These are phyloP conservation scores for Leucania comma DNA, from an alignment of 2,888 invertebrate species.

Conservation along the genomic window DNA sequence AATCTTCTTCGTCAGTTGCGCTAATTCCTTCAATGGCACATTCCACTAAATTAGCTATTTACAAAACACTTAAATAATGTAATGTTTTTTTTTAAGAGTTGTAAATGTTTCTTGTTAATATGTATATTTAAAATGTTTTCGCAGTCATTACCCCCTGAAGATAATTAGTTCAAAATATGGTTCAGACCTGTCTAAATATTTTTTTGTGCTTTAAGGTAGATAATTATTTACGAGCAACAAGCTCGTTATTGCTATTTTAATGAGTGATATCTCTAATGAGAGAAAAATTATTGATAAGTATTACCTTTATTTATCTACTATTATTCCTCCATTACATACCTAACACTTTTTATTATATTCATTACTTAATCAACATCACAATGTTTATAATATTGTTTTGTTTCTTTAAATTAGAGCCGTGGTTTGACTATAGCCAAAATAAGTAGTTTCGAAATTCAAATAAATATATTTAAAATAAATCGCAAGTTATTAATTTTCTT, in stretches of 20 bases:
- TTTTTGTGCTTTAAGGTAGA: not conserved
- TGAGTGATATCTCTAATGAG: too few relatives aligned
- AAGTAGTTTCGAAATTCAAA: too few relatives aligned
- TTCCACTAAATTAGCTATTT: not conserved
- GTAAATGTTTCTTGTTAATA: not conserved
- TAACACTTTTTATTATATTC: not conserved
- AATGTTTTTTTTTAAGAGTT: not conserved
- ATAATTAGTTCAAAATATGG: slow-evolving; percentile 24
- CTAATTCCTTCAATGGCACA: not conserved
- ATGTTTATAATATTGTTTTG: not conserved
- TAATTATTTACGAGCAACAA: not conserved
- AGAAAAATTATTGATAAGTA: not conserved
- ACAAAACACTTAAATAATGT: not conserved
- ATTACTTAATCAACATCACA: not conserved
- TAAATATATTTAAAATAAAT: not conserved
- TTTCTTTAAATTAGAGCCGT: not conserved
- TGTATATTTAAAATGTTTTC: not conserved
- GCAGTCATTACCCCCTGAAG: slow-evolving; percentile 25
- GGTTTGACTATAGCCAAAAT: not conserved
- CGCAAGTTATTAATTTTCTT: not conserved
- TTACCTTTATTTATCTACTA: too few relatives aligned
- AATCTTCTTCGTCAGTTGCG: not conserved
- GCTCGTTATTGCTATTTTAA: too few relatives aligned
- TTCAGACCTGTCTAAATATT: slow-evolving; percentile 9
- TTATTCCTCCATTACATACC: too few relatives aligned